These are phyloP conservation scores for Ctenicera cuprea DNA, from an alignment of 2,888 invertebrate species.

Conservation along the genomic window DNA sequence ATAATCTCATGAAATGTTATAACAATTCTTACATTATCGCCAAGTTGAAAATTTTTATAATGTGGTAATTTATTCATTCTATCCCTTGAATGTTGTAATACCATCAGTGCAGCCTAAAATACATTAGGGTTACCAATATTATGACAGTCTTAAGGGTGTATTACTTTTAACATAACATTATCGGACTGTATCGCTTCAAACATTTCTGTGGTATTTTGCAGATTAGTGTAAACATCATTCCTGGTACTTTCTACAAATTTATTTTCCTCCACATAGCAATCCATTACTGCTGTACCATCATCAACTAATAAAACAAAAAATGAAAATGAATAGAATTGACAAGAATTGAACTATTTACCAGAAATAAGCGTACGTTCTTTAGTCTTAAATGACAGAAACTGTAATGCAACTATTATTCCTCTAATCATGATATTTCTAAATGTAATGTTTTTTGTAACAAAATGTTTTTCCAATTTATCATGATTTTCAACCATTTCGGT, in stretches of 20 bases:
- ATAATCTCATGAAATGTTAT: neutral
- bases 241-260: slow-evolving; percentile 26
- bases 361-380: slow-evolving; percentile 36
- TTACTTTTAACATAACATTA: slow-evolving; percentile 14
- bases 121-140: neutral
- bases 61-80: slow-evolving; percentile 19
- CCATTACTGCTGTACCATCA: slow-evolving; percentile 44
- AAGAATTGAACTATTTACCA: slow-evolving; percentile 23
- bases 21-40: slow-evolving; percentile 42
- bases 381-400: slow-evolving; percentile 22
- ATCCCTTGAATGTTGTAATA: slow-evolving; percentile 36
- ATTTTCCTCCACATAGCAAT: slow-evolving; percentile 46
- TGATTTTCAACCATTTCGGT: slow-evolving; percentile 8
- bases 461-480: slow-evolving; percentile 29
- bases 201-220: slow-evolving; percentile 3
- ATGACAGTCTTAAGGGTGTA: neutral
- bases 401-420: slow-evolving; percentile 35
- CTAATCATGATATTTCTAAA: slow-evolving; percentile 38
- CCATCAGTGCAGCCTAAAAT: slow-evolving; percentile 42
- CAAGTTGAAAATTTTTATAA: slow-evolving; percentile 37
- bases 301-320: slow-evolving; percentile 31
- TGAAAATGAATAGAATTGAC: neutral
- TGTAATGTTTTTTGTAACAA: neutral
- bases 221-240: neutral
- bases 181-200: neutral